These are phyloP conservation scores for Ceratina calcarata DNA, from an alignment of 1,140 invertebrate species.

Conservation along the genomic window DNA sequence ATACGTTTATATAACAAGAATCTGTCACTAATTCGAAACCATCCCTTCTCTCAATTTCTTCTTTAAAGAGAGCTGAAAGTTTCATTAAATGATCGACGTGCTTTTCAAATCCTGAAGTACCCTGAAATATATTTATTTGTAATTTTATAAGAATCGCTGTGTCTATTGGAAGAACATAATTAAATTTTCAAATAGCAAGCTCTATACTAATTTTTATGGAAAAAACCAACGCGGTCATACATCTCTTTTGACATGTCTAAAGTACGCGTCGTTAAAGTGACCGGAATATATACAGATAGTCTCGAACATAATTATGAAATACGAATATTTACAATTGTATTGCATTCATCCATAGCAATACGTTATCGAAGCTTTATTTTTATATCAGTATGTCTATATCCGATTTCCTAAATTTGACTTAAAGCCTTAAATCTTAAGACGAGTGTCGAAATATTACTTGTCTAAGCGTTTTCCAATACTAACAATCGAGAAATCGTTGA, in stretches of 20 bases:
- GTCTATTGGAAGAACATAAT: neutral
- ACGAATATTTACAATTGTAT: neutral
- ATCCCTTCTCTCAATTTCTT: constrained; percentile 72
- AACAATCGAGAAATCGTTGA: neutral
- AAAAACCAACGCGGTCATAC: neutral
- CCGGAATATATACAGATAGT: neutral
- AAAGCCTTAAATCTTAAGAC: neutral
- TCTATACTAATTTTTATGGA: neutral
- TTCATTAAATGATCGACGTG: constrained; percentile 82
- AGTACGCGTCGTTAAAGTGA: neutral
- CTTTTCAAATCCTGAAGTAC: constrained; percentile 80
- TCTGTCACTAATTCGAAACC: constrained; percentile 80
- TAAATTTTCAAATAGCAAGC: neutral
- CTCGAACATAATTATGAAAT: neutral
- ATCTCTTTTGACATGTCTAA: neutral
- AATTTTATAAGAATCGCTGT: neutral
- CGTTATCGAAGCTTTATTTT: neutral
- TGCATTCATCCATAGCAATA: neutral
- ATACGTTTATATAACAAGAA: constrained; percentile 86
- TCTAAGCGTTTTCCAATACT: neutral
- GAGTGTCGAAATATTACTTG: neutral
- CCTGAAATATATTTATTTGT: constrained; percentile 62
- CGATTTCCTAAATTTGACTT: neutral
- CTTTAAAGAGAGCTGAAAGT: constrained; percentile 75
- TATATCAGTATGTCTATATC: neutral